These are phyloP conservation scores for Drosophila sulfurigaster DNA, from an alignment of 1,140 invertebrate genomes.

Conservation along the genomic window DNA sequence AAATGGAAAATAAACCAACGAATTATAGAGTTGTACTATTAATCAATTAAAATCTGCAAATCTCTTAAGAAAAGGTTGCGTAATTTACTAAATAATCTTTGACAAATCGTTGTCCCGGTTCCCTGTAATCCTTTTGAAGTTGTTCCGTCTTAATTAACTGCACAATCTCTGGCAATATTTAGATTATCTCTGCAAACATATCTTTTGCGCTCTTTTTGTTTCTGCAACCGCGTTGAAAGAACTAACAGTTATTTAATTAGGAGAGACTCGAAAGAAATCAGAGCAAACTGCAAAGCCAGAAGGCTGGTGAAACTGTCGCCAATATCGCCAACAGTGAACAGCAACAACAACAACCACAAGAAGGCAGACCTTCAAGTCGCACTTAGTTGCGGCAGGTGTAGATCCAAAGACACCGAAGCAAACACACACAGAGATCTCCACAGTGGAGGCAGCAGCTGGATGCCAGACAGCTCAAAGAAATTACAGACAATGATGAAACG, in stretches of 20 bases:
- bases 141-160: slow-evolving; percentile 21
- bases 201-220: slow-evolving; percentile 23
- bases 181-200: slow-evolving; percentile 18
- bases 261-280: slow-evolving; percentile 72
- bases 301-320: slow-evolving; percentile 69
- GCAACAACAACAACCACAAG: neutral
- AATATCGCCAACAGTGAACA: slow-evolving; percentile 8
- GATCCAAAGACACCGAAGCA: neutral
- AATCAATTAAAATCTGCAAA: too few relatives aligned
- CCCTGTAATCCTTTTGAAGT: neutral
- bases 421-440: neutral
- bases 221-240: slow-evolving; percentile 46
- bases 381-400: slow-evolving; percentile 65
- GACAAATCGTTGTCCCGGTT: neutral
- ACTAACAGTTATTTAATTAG: slow-evolving; percentile 78
- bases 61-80: too few relatives aligned
- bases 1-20: too few relatives aligned
- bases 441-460: slow-evolving; percentile 40
- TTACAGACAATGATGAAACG: slow-evolving; percentile 80
- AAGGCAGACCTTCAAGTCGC: slow-evolving; percentile 40
- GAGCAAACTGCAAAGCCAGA: slow-evolving; percentile 56
- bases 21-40: too few relatives aligned
- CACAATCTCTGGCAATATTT: neutral
- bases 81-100: too few relatives aligned
- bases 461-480: slow-evolving; percentile 56